Evolutionary conservation across 2,113 vertebrate species (phyloP).

Genomic region (Lonchura striata): DNA sequence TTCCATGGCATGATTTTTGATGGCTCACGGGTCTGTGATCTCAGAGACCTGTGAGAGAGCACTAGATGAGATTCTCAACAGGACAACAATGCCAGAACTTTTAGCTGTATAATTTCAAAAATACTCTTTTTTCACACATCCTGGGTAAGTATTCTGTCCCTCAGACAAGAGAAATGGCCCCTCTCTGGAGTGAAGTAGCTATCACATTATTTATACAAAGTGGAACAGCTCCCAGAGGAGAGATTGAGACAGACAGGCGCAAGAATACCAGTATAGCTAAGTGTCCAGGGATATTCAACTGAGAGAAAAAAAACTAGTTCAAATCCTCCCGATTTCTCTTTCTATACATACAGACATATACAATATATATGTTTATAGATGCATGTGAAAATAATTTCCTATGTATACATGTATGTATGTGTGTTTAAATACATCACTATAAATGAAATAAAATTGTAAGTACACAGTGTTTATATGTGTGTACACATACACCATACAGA

Average conservation of each 20-base stretch:
- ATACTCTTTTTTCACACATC: not conserved
- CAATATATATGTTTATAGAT: not conserved
- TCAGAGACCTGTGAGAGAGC: not conserved
- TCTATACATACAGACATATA: not conserved
- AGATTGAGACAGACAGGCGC: not conserved
- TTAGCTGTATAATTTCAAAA: not conserved
- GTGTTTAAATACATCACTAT: not conserved
- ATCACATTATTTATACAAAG: conserved; percentile 9
- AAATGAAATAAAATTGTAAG: not conserved
- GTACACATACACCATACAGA: not conserved
- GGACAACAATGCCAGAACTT: not conserved
- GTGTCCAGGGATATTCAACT: not conserved
- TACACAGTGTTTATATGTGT: not conserved
- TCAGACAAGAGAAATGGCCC: not conserved
- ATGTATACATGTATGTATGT: not conserved
- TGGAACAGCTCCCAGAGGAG: conserved; percentile 34
- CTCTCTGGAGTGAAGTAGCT: not conserved
- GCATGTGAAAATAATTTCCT: not conserved
- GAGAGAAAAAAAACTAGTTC: not conserved
- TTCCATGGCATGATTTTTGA: not conserved
- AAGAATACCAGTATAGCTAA: not conserved
- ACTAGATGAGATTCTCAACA: not conserved
- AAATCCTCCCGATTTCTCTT: not conserved
- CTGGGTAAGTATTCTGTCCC: not conserved
- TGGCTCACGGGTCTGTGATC: not conserved